A percentile compares a stretch with the other conserved stretches of the same genome.
Conservation (phyloP, 2,888 invertebrate species). For the Tortrix viridana region DNA sequence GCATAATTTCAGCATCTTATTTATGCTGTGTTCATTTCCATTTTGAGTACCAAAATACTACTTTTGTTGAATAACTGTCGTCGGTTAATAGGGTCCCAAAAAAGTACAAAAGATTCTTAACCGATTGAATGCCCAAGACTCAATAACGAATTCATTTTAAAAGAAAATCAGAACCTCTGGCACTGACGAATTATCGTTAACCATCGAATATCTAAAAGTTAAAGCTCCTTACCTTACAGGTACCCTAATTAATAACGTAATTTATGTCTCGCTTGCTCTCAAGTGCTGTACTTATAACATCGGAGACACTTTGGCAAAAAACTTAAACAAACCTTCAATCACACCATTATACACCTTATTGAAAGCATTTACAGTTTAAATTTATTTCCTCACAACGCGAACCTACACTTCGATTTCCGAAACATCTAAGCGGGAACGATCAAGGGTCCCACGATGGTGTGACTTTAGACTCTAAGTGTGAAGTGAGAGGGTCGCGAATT, state of each 20-base stretch:
- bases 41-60: too few species aligned
- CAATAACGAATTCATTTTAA: too few species aligned
- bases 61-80: too few species aligned
- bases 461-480: constrained; percentile 5
- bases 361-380: background rate
- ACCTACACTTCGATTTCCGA: constrained; percentile 28
- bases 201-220: constrained; percentile 19
- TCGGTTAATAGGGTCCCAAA: background rate
- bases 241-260: constrained; percentile 31
- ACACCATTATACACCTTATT: background rate
- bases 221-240: constrained; percentile 4
- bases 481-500: constrained; percentile 23
- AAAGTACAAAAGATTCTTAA: constrained; percentile 6
- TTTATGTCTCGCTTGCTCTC: constrained; percentile 22
- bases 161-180: too few species aligned
- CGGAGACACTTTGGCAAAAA: constrained; percentile 33
- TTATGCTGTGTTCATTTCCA: too few species aligned
- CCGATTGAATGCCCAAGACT: too few species aligned
- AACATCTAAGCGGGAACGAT: constrained; percentile 19
- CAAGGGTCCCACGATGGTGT: background rate
- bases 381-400: background rate
- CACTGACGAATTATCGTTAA: background rate
- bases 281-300: constrained; percentile 24
- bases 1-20: too few species aligned
- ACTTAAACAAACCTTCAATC: constrained; percentile 18